Conservation (phyloP, 2,888 invertebrate genomes). For the Molanna angustata region DNA sequence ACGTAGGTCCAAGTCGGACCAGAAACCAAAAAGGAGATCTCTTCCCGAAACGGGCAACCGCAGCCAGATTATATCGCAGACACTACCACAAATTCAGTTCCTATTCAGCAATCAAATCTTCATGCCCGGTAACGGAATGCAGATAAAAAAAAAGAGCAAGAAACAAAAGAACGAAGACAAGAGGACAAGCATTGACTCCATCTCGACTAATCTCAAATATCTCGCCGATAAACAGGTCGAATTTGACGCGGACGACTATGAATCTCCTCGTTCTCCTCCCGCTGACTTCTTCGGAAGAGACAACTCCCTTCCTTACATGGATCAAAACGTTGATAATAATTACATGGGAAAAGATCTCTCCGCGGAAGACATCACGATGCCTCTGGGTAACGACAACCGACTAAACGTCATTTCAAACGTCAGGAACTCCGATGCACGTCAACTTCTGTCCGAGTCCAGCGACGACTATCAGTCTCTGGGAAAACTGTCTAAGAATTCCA, state of each 20-base stretch:
- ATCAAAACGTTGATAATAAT: no score
- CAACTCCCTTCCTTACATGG: constrained; percentile 44
- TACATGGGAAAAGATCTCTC: constrained; percentile 3
- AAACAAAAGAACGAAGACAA: constrained; percentile 35
- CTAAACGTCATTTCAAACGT: no score
- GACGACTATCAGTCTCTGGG: not conserved
- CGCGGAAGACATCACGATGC: not conserved
- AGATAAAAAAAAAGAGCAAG: constrained; percentile 40
- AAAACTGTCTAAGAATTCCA: not conserved
- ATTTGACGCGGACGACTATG: constrained; percentile 38
- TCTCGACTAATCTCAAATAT: constrained; percentile 31
- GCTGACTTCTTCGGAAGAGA: constrained; percentile 46
- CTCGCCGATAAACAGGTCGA: constrained; percentile 34
- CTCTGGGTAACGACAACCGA: not conserved
- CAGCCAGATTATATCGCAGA: constrained; percentile 8
- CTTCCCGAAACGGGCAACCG: constrained; percentile 15
- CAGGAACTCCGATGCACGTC: no score
- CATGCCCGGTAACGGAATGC: constrained; percentile 46
- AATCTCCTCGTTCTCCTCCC: constrained; percentile 38
- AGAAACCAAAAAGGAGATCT: constrained; percentile 23
- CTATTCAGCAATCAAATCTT: constrained; percentile 54
- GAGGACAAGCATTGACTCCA: constrained; percentile 6
- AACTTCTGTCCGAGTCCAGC: no score
- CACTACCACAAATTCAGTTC: constrained; percentile 49
- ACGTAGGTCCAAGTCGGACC: constrained; percentile 36